Conservation (phyloP, 2,888 invertebrate species). For the Agrilus mali region DNA sequence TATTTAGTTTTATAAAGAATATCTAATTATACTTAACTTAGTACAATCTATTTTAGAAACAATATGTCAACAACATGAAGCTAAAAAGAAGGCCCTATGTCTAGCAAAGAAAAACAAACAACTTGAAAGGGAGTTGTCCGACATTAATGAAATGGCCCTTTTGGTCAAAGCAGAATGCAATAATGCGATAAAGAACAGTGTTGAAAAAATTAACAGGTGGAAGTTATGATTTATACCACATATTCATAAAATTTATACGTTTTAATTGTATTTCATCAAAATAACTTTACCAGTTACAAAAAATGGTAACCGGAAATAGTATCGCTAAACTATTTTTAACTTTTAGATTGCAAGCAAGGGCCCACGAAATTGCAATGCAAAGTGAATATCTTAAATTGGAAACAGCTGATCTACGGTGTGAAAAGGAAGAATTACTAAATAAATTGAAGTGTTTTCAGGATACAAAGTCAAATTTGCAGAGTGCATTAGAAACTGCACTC, state of each 20-base stretch:
- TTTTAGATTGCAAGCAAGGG: slow-evolving; percentile 32
- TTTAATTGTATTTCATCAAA: too few relatives aligned
- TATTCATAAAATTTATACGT: too few relatives aligned
- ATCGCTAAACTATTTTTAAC: background rate
- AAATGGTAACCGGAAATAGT: too few relatives aligned
- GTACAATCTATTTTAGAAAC: slow-evolving; percentile 34
- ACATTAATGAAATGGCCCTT: slow-evolving; percentile 61
- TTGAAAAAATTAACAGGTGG: slow-evolving; percentile 34
- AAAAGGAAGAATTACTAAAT: slow-evolving; percentile 33
- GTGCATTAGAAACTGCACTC: slow-evolving; percentile 38
- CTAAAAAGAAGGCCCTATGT: slow-evolving; percentile 61
- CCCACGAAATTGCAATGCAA: slow-evolving; percentile 34
- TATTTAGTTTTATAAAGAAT: too few relatives aligned
- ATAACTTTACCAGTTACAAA: too few relatives aligned
- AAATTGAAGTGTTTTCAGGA: slow-evolving; percentile 37
- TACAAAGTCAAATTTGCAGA: slow-evolving; percentile 46
- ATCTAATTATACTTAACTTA: too few relatives aligned
- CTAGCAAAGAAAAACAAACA: slow-evolving; percentile 61
- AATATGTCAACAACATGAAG: slow-evolving; percentile 62
- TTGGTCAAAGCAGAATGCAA: slow-evolving; percentile 68
- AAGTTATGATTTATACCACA: too few relatives aligned
- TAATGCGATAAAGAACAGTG: slow-evolving; percentile 48
- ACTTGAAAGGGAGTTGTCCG: slow-evolving; percentile 56
- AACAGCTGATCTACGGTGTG: slow-evolving; percentile 32
- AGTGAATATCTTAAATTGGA: slow-evolving; percentile 38